Evolutionary conservation across 2,113 vertebrate species (phyloP).

Genomic region (Peromyscus californicus): DNA sequence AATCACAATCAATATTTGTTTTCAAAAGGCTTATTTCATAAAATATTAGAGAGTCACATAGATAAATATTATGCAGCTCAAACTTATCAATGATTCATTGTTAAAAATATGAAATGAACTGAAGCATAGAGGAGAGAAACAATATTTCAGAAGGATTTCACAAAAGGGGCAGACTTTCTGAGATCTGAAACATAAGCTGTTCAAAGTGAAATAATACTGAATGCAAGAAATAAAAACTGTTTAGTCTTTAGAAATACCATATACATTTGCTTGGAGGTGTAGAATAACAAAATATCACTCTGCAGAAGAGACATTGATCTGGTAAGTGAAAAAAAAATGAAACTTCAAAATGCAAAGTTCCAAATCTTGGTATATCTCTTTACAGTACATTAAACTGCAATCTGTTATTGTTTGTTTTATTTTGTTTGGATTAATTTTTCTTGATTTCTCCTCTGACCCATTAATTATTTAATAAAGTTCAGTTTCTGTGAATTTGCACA

Average conservation of each 20-base stretch:
- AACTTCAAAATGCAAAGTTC: not conserved
- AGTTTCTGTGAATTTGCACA: not conserved
- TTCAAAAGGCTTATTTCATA: not conserved
- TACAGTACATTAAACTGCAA: not conserved
- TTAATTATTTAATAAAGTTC: not conserved
- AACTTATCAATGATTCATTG: not conserved
- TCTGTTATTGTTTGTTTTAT: not conserved
- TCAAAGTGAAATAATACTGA: conserved; percentile 17
- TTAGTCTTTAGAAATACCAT: not conserved
- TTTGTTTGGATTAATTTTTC: not conserved
- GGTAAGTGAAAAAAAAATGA: not conserved
- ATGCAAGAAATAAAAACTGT: not conserved
- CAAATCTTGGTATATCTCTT: not conserved
- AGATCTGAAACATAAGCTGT: not conserved
- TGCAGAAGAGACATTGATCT: not conserved
- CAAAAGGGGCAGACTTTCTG: not conserved
- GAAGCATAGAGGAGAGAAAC: not conserved
- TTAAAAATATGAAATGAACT: not conserved
- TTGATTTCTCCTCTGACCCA: not conserved
- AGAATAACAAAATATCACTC: not conserved
- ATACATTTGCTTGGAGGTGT: not conserved
- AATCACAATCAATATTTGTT: conserved; percentile 10
- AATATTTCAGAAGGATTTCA: not conserved
- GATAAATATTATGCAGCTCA: conserved; percentile 18
- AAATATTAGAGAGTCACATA: not conserved